Evolutionary conservation across 2,888 invertebrate species (phyloP).

Genomic region (Lepidochrysops patricia): DNA sequence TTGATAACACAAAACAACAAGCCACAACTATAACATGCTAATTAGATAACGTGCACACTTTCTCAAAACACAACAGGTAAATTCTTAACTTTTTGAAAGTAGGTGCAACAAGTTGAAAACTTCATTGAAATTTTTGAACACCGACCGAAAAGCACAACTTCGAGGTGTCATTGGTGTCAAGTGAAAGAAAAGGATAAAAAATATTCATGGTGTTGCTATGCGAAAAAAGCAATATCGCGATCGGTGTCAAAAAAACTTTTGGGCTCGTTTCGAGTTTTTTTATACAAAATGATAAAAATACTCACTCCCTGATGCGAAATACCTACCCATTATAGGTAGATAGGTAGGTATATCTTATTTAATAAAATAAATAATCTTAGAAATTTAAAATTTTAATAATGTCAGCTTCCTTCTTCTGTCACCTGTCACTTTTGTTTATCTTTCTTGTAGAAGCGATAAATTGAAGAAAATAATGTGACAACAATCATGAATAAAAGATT

Average conservation of each 20-base stretch:
- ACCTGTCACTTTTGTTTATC: too few species aligned
- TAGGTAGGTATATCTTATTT: too few species aligned
- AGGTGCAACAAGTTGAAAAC: conserved; percentile 38
- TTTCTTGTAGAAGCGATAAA: too few species aligned
- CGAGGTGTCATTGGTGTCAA: conserved; percentile 13
- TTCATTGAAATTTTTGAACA: conserved; percentile 20
- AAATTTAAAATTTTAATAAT: too few species aligned
- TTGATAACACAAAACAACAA: conserved; percentile 39
- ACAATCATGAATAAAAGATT: too few species aligned
- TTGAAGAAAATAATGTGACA: too few species aligned
- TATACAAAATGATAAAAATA: too few species aligned
- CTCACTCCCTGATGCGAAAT: too few species aligned
- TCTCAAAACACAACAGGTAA: conserved; percentile 50
- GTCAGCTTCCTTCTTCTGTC: too few species aligned
- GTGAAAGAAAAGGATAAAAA: conserved; percentile 20
- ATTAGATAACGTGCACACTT: conserved; percentile 49
- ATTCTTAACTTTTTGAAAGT: conserved; percentile 58
- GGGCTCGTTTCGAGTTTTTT: too few species aligned
- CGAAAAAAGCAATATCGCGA: neutral
- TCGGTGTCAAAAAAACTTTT: neutral
- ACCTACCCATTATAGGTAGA: too few species aligned
- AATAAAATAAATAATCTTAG: too few species aligned
- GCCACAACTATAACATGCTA: conserved; percentile 36
- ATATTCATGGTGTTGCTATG: neutral
- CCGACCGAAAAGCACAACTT: conserved; percentile 8